Percentiles rank a stretch among this genome's conserved stretches.
Evolutionary conservation across 2,888 invertebrate species (phyloP).

Genomic region (Monochamus alternatus): DNA sequence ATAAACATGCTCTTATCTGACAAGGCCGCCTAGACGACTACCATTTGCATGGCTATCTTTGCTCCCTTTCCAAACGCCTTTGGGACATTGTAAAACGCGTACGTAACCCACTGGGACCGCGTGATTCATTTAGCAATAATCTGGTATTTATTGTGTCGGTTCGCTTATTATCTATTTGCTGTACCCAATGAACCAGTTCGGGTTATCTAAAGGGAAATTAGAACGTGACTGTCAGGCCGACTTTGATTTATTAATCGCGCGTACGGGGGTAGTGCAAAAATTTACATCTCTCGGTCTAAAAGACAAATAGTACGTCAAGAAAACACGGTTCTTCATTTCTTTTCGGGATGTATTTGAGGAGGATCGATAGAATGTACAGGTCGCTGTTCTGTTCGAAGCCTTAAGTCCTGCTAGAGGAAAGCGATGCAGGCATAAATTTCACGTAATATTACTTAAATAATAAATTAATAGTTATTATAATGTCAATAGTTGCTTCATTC

Average conservation of each 20-base stretch:
- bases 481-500: no score
- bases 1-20: not conserved
- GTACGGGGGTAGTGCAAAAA: no score
- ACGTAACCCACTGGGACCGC: not conserved
- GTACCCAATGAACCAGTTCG: not conserved
- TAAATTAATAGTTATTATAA: no score
- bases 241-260: slow-evolving; percentile 21
- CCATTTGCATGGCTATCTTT: not conserved
- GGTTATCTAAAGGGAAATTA: slow-evolving; percentile 7
- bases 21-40: not conserved
- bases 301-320: no score
- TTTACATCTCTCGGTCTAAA: no score
- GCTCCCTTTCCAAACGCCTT: slow-evolving; percentile 23
- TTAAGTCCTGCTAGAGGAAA: no score
- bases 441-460: no score
- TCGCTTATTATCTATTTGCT: not conserved
- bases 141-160: not conserved
- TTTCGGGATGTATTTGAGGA: no score
- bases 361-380: no score
- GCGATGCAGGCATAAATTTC: no score
- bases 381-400: no score
- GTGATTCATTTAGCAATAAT: not conserved
- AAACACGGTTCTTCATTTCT: no score
- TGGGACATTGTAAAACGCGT: slow-evolving; percentile 10
- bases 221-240: slow-evolving; percentile 20